A percentile compares a stretch with the other conserved stretches of the same genome.
Evolutionary conservation across 2,888 invertebrate genomes (phyloP).

Genomic region (Hypercompe scribonia): DNA sequence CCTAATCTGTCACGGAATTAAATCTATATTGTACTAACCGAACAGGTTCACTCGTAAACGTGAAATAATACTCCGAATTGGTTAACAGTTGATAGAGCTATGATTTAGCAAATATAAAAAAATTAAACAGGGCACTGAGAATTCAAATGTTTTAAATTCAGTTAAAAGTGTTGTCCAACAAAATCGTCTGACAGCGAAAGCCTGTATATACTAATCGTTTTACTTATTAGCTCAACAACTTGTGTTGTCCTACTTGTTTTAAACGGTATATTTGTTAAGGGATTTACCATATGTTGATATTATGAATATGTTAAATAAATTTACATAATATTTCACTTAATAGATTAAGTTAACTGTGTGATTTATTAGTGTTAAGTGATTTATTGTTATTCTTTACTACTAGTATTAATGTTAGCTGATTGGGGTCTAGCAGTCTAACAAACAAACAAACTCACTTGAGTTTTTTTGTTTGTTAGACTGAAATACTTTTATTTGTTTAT

Average conservation of each 20-base stretch:
- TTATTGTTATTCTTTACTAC: no score
- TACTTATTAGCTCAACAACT: background rate
- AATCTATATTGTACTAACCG: no score
- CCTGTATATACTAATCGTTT: background rate
- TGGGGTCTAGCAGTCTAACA: no score
- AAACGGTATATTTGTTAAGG: constrained; percentile 16
- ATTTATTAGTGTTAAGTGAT: no score
- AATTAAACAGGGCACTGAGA: no score
- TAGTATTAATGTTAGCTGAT: no score
- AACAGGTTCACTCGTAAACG: no score
- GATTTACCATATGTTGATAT: background rate
- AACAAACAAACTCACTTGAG: no score
- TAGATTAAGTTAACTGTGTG: background rate
- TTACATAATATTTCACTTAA: background rate
- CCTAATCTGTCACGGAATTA: no score
- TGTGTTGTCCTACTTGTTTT: background rate
- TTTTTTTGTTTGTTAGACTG: background rate
- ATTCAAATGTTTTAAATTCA: background rate
- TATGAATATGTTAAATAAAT: background rate
- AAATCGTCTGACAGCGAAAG: background rate
- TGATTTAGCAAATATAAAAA: no score
- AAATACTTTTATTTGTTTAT: background rate
- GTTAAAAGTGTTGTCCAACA: background rate
- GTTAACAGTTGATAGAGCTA: no score
- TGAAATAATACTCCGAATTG: no score